These are phyloP conservation scores for Drosophila nikananu DNA, from an alignment of 1,140 invertebrate species.

Conservation along the genomic window DNA sequence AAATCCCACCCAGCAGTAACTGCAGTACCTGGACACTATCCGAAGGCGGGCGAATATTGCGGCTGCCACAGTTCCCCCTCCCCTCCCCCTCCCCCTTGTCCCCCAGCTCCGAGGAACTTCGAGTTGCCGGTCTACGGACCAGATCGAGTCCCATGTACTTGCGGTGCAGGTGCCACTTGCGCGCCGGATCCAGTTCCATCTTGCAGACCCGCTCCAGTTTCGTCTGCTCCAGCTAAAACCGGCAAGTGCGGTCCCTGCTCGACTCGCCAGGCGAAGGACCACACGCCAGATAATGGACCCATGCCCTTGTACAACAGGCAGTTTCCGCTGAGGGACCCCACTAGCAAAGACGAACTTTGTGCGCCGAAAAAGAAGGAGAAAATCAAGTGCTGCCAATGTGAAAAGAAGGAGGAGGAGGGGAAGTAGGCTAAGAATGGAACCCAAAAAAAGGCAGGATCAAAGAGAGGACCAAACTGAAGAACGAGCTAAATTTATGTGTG, in stretches of 20 bases:
- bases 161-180: too few relatives aligned
- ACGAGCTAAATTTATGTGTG: conserved; percentile 10
- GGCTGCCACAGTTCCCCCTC: too few relatives aligned
- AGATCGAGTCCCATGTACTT: too few relatives aligned
- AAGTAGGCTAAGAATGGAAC: neutral
- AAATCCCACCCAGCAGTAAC: too few relatives aligned
- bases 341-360: neutral
- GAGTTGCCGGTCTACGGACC: too few relatives aligned
- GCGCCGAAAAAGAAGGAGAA: neutral
- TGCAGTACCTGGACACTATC: too few relatives aligned
- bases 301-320: neutral
- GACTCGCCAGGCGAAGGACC: neutral
- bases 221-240: too few relatives aligned
- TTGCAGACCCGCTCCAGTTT: too few relatives aligned
- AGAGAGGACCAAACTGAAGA: neutral
- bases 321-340: neutral
- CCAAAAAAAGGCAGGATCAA: neutral
- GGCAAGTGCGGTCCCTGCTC: neutral
- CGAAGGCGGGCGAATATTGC: too few relatives aligned
- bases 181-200: too few relatives aligned
- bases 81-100: too few relatives aligned
- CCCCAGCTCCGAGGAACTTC: too few relatives aligned
- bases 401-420: neutral
- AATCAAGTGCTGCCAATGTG: neutral
- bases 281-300: neutral